Evolutionary conservation across 2,888 invertebrate genomes (phyloP).

Genomic region (Anodontia alba): DNA sequence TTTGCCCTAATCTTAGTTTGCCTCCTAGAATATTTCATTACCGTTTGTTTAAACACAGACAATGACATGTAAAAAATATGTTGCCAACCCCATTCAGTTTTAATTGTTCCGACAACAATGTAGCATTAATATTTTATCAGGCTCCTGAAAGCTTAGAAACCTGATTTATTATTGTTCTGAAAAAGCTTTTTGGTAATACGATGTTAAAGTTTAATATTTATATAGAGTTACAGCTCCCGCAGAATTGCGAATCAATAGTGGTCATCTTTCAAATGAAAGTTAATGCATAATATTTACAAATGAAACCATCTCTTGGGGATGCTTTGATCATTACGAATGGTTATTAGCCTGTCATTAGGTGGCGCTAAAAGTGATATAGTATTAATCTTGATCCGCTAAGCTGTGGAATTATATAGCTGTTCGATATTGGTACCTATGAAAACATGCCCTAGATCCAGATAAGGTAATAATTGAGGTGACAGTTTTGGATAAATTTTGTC

Average conservation of each 20-base stretch:
- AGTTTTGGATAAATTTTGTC: no score
- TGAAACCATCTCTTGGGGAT: conserved; percentile 7
- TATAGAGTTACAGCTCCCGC: conserved; percentile 4
- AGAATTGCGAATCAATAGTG: conserved; percentile 2
- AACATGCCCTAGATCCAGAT: no score
- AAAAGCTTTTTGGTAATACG: conserved; percentile 16
- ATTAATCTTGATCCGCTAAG: conserved; percentile 23
- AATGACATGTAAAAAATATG: conserved; percentile 7
- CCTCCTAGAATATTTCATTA: conserved; percentile 17
- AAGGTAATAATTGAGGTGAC: no score
- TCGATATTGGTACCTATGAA: conserved; percentile 4
- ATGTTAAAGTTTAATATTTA: conserved; percentile 20
- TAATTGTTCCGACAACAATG: conserved; percentile 14
- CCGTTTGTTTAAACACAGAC: neutral
- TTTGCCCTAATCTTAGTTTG: conserved; percentile 1
- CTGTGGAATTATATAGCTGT: conserved; percentile 11
- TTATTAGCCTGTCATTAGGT: conserved; percentile 18
- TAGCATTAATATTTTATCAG: conserved; percentile 2
- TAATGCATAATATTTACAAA: conserved; percentile 18
- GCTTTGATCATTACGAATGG: conserved; percentile 7
- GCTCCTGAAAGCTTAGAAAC: neutral
- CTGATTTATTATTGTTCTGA: conserved; percentile 3
- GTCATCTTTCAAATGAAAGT: conserved; percentile 32
- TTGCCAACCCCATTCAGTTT: neutral
- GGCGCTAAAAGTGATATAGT: conserved; percentile 10